Evolutionary conservation across 2,113 vertebrate genomes (phyloP), one percentile per base, ranked within the genome.

Genomic region (Serilophus lunatus): DNA sequence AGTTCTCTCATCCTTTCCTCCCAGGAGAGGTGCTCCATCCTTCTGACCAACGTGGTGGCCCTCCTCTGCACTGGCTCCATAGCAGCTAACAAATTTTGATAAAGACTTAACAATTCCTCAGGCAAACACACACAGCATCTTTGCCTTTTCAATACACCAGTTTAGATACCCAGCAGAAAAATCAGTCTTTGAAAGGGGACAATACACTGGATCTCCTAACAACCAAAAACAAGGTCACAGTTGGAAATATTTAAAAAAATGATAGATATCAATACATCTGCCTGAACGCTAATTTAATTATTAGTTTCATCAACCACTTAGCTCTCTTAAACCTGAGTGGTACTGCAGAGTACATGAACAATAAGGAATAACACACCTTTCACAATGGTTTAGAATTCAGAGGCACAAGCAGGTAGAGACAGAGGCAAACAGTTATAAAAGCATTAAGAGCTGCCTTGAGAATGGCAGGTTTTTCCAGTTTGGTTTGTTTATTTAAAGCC

Each of bases 401-500:
- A 92, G 19, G 31, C 7, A 1, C 33, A 81, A 77, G 26, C 18
- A 74, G 2, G 1, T 36, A 84, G 1, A 70, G 47, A 74, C 59
- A 69, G 66, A 87, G 29, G 38, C 23, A 45, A 33, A 76, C 28
- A 72, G 51, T 31, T 94, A 28, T 2, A 90, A 49, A 6, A 66
- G 19, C 36, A 50, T 56, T 51, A 88, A 64, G 45, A 93, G 44
- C 44, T 72, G 63, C 57, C 72, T 79, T 56, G 60, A 92, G 57
- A 82, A 90, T 31, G 83, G 49, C 64, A 74, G 56, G 31, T 61
- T 94, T 86, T 91, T 69, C 78, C 82, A 64, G 70, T 84, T 72
- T 81, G 45, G 18, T 77, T 90, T 92, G 54, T 95, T 90, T 89
- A 69, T 70, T 88, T 89, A 82, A 91, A 86, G 64, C 26, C 50